Base-by-base conservation (phyloP, 1,140 invertebrate genomes). In the Cydia amplana region DNA sequence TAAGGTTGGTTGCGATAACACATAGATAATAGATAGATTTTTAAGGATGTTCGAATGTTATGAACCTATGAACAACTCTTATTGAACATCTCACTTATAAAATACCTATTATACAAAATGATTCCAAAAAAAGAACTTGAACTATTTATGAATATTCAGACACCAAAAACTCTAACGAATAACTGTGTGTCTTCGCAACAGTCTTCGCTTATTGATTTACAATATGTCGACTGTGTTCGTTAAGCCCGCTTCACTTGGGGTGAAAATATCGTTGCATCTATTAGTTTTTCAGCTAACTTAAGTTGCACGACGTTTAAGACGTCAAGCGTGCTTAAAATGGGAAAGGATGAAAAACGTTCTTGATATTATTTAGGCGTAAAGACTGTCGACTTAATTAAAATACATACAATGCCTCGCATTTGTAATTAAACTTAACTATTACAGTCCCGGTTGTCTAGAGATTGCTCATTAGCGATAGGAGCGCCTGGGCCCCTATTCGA, bases 201-300 rank as follows among this genome's bases (percentile, higher is more conserved):
- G n/a, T n/a, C n/a, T n/a, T 51, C n/a, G 6, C 49, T 18, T 60
- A 2, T 20, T 23, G 64, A 16, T 65, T 32, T 10, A 2, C 25
- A 4, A 7, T 28, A 5, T 4, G 10, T 40, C 16, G 5, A 40
- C 65, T 70, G 65, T 43, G 65, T 18, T 36, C 28, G 32, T 32
- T 70, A 70, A 70, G 65, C 65, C 32, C 32, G 65, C 65, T 70
- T 70, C 65, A 70, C 28, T 70, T 70, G 28, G 65, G 65, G 65
- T 70, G 65, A 70, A 70, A 70, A 70, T 70, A 70, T 70, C 65
- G 65, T 70, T 70, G 65, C 65, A 70, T 70, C 65, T 70, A 70
- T 70, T 70, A 70, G 65, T 70, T 70, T 70, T 70, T 70, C 65
- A 43, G 65, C 65, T 70, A 67, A 67, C 23, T 40, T 36, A 36